Base-by-base conservation (phyloP, 2,888 invertebrate genomes). In the Dryobota labecula region DNA sequence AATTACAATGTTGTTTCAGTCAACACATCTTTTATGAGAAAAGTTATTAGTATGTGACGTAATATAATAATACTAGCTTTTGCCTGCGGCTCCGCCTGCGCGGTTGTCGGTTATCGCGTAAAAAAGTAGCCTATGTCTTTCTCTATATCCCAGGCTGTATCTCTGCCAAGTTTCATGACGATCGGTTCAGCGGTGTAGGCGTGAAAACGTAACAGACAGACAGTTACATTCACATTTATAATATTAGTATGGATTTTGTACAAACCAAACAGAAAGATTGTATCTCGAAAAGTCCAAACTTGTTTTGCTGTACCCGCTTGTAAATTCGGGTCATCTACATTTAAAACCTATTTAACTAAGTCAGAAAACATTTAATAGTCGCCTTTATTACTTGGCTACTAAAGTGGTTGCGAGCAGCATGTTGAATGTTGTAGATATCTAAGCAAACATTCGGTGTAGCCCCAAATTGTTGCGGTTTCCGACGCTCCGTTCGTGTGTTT, bases 401-500 rank as follows among this genome's bases (percentile, higher is more conserved):
- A 85, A 63, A 38, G 82, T 81, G 33, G 63, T 43, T 18, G 27
- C 18, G 43, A 6, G 9, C 7, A 45, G 88, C 65, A 85, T 58
- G 24, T 47, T 33, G 64, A 85, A 69, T 57, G 83, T 90, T 82
- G 91, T 86, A 89, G 89, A 91, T 92, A 90, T 91, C 89, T 91
- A 88, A 91, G 92, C 90, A 91, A 93, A 94, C 91, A 93, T 89
- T 84, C 86, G 88, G 89, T 90, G 83, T 83, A 84, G 87, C 84
- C 86, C 90, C 87, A 90, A 94, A 93, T 92, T 92, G 93, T 92
- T 90, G 92, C 89, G 92, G 93, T 88, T 90, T 88, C 87, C 88
- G 85, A 86, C 86, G 86, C 82, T 81, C 82, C 73, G 88, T 86
- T 84, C 84, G 82, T 90, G 82, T 88, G 89, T 87, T 90, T 92